Evolutionary conservation across 2,113 vertebrate species (phyloP).

Genomic region (Poeciliopsis turrubarensis): DNA sequence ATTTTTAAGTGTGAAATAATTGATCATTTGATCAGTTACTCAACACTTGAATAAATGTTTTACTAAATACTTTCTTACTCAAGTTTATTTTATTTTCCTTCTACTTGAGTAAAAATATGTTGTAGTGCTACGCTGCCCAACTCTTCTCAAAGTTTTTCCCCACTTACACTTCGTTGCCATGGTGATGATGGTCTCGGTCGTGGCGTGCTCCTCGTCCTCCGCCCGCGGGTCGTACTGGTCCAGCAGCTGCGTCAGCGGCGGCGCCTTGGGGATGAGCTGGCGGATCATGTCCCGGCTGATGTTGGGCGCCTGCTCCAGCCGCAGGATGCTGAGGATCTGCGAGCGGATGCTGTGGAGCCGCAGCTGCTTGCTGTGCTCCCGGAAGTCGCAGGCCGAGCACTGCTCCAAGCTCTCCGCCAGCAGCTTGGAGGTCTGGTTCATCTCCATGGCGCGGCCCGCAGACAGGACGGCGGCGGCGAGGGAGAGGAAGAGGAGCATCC

Average conservation of each 20-base stretch:
- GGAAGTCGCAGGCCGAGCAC: slow-evolving; percentile 92
- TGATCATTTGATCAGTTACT: no score
- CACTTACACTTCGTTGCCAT: slow-evolving; percentile 91
- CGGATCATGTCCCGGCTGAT: slow-evolving; percentile 96
- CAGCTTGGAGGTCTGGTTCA: slow-evolving; percentile 80
- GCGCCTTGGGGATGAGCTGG: slow-evolving; percentile 94
- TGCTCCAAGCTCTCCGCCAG: slow-evolving; percentile 84
- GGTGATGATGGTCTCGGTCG: slow-evolving; percentile 95
- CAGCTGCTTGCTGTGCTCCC: slow-evolving; percentile 93
- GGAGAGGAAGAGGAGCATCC: slow-evolving; percentile 84
- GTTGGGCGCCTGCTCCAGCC: slow-evolving; percentile 94
- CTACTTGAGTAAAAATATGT: no score
- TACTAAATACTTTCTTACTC: no score
- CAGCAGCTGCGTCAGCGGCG: slow-evolving; percentile 92
- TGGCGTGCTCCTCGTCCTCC: slow-evolving; percentile 92
- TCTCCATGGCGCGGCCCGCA: slow-evolving; percentile 78
- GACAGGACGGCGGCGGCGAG: slow-evolving; percentile 82
- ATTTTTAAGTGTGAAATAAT: no score
- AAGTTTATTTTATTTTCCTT: no score
- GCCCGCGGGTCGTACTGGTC: slow-evolving; percentile 93
- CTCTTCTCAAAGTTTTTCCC: not conserved
- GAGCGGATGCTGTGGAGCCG: slow-evolving; percentile 96
- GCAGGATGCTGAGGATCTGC: slow-evolving; percentile 96
- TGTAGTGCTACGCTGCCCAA: no score
- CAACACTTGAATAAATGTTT: no score